Conservation (phyloP, 2,888 invertebrate species). For the Philereme vetulata region DNA sequence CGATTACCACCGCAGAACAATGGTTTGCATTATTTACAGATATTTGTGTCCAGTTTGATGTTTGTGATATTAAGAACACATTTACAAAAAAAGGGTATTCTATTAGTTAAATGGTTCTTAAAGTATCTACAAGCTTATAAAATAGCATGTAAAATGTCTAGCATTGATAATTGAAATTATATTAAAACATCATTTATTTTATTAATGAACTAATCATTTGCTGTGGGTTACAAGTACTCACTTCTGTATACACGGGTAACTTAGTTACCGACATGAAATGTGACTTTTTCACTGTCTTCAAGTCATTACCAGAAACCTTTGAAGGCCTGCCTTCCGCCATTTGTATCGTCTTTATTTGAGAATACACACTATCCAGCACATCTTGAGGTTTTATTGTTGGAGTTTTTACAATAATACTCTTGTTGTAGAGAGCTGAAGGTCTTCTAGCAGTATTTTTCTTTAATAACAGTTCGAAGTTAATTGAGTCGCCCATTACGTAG, state of each 20-base stretch:
- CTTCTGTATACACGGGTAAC: conserved; percentile 47
- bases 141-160: too few relatives aligned
- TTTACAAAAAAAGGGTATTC: too few relatives aligned
- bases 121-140: too few relatives aligned
- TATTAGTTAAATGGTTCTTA: too few relatives aligned
- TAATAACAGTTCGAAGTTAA: conserved; percentile 52
- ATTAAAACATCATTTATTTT: too few relatives aligned
- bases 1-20: too few relatives aligned
- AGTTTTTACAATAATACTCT: conserved; percentile 29
- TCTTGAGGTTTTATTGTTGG: conserved; percentile 47
- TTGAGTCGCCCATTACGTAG: neutral
- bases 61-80: too few relatives aligned
- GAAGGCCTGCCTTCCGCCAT: conserved; percentile 52
- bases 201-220: too few relatives aligned
- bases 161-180: too few relatives aligned
- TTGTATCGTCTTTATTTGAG: conserved; percentile 64
- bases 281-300: conserved; percentile 42
- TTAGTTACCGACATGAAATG: conserved; percentile 52
- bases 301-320: conserved; percentile 30
- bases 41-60: too few relatives aligned
- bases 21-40: too few relatives aligned
- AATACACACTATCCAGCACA: conserved; percentile 56
- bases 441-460: conserved; percentile 42
- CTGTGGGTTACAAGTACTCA: conserved; percentile 30
- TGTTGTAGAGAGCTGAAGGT: conserved; percentile 46